Conservation (phyloP, 2,113 vertebrate genomes). For the Ictidomys tridecemlineatus region DNA sequence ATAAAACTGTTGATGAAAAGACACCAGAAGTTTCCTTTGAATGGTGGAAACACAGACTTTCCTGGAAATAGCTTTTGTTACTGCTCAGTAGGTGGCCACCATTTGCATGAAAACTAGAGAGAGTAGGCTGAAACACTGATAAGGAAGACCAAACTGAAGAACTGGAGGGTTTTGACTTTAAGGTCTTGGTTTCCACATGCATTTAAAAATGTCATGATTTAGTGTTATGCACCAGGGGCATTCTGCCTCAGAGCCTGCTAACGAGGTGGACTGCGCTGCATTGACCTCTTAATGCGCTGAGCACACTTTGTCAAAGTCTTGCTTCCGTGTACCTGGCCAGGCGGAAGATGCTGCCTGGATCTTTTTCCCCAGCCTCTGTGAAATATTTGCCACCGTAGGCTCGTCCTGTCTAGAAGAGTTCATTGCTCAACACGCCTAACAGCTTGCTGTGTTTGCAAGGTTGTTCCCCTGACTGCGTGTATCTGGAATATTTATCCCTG, state of each 20-base stretch:
- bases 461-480: background rate
- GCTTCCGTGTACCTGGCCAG: background rate
- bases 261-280: too few relatives aligned
- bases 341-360: background rate
- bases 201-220: background rate
- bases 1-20: too few relatives aligned
- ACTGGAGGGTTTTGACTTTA: background rate
- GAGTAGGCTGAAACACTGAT: too few relatives aligned
- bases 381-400: background rate
- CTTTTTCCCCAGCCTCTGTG: background rate
- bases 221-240: accelerated
- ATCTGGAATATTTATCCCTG: conserved; percentile 46
- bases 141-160: background rate
- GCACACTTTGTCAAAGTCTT: background rate
- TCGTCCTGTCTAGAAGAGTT: background rate
- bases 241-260: background rate
- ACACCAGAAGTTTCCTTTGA: too few relatives aligned
- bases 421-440: background rate
- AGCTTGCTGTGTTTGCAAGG: conserved; percentile 28
- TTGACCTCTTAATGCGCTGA: accelerated
- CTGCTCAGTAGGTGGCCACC: background rate
- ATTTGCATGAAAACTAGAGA: background rate
- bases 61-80: background rate
- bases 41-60: too few relatives aligned
- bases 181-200: background rate